phyloP scores from a whole-genome alignment of 2,888 invertebrate species.

The Drosophila demipolita region DNA sequence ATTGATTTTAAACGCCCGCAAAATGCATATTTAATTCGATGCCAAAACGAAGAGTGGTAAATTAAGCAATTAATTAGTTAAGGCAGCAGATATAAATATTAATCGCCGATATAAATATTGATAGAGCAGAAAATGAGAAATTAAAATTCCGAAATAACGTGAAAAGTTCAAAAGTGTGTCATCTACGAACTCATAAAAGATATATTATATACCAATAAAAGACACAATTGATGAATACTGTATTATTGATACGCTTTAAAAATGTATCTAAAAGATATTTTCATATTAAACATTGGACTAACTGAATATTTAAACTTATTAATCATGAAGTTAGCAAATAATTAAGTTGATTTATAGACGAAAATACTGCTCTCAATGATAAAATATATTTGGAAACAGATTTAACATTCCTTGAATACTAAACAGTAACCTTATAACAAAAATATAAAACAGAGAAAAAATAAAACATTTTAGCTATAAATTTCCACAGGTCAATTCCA shows the following conservation, averaged over 20 bases:
- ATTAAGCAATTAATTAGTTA: slow-evolving; percentile 11
- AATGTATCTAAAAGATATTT: no score
- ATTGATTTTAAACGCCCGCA: slow-evolving; percentile 66
- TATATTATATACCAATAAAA: not conserved
- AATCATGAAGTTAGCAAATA: not conserved
- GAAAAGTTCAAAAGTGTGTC: not conserved
- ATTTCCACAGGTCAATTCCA: not conserved
- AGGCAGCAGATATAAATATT: not conserved
- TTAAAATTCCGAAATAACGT: not conserved
- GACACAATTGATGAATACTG: not conserved
- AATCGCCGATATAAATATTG: not conserved
- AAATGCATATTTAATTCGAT: slow-evolving; percentile 30
- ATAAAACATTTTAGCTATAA: not conserved
- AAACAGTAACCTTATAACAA: not conserved
- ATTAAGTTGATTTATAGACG: not conserved
- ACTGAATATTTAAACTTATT: no score
- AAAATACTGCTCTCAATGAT: not conserved
- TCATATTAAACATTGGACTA: no score
- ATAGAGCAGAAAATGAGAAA: not conserved
- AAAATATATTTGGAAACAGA: not conserved
- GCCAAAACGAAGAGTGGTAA: slow-evolving; percentile 3
- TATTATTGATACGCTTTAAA: not conserved
- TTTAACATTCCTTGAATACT: not conserved
- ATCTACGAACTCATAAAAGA: not conserved
- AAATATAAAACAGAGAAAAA: no score